Conservation (phyloP, 2,113 vertebrate genomes). For the Mirounga angustirostris region DNA sequence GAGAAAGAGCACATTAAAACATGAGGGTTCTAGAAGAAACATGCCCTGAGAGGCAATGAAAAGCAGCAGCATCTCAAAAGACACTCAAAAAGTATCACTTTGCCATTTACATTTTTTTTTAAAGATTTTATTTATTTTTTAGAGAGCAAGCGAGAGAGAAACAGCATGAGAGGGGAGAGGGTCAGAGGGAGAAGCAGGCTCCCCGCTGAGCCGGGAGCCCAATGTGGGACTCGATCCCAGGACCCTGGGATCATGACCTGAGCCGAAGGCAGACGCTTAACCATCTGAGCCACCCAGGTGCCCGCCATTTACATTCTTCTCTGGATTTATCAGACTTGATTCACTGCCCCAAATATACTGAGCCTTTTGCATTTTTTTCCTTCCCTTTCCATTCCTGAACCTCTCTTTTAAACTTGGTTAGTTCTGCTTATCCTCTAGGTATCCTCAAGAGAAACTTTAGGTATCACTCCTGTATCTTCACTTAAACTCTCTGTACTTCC, state of each 20-base stretch:
- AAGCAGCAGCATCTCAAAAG: neutral
- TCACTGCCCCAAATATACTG: neutral
- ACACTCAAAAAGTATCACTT: neutral
- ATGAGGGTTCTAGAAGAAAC: neutral
- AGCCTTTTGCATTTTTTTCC: neutral
- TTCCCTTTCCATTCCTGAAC: neutral
- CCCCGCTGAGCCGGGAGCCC: too few relatives aligned
- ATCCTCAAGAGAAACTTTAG: neutral
- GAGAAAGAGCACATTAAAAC: neutral
- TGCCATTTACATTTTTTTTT: neutral
- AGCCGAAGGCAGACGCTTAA: too few relatives aligned
- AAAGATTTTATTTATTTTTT: too few relatives aligned
- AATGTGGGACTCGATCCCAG: too few relatives aligned
- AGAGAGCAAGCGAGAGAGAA: too few relatives aligned
- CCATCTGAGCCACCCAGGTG: too few relatives aligned
- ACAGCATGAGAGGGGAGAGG: too few relatives aligned
- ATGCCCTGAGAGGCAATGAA: accelerated
- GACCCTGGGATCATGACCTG: too few relatives aligned
- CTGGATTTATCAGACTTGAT: neutral
- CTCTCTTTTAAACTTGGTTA: neutral
- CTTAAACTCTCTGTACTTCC: neutral
- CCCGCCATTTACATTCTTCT: neutral
- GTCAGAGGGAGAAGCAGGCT: too few relatives aligned
- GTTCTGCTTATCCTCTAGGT: neutral
- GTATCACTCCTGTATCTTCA: neutral